Evolutionary conservation across 2,113 vertebrate species (phyloP).

Genomic region (Syrmaticus mikado): DNA sequence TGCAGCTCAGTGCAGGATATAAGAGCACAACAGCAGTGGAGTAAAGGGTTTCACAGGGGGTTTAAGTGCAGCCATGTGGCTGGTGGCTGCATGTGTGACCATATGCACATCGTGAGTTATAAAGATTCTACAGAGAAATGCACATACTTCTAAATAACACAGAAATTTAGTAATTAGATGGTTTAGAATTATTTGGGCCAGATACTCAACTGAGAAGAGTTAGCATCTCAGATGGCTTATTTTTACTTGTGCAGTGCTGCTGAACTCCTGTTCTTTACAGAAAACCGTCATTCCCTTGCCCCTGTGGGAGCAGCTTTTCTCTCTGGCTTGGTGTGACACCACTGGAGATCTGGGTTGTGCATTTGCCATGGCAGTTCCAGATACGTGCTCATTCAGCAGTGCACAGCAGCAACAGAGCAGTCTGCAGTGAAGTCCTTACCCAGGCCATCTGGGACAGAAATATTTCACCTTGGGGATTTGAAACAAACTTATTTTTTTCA

Average conservation of each 20-base stretch:
- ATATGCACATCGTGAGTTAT: not conserved
- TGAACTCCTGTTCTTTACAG: not conserved
- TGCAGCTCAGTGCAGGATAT: not conserved
- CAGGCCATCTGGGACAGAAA: not conserved
- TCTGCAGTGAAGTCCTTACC: not conserved
- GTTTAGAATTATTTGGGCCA: not conserved
- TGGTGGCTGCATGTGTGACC: not conserved
- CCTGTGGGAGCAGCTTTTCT: not conserved
- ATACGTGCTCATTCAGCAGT: accelerated
- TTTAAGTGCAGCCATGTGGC: not conserved
- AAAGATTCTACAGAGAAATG: not conserved
- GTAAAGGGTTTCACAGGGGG: not conserved
- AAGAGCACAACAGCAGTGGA: not conserved
- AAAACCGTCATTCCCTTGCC: not conserved
- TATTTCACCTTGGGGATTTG: not conserved
- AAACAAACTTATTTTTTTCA: not conserved
- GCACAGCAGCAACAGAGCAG: accelerated
- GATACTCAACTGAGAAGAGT: not conserved
- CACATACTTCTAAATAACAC: not conserved
- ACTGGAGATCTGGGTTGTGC: not conserved
- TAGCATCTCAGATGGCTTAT: not conserved
- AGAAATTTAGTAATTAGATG: not conserved
- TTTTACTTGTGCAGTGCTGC: not conserved
- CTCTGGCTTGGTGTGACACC: not conserved
- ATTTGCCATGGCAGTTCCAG: not conserved